Evolutionary conservation across 2,888 invertebrate genomes (phyloP), one percentile per base, ranked within the genome.

Genomic region (Venusia cambrica): DNA sequence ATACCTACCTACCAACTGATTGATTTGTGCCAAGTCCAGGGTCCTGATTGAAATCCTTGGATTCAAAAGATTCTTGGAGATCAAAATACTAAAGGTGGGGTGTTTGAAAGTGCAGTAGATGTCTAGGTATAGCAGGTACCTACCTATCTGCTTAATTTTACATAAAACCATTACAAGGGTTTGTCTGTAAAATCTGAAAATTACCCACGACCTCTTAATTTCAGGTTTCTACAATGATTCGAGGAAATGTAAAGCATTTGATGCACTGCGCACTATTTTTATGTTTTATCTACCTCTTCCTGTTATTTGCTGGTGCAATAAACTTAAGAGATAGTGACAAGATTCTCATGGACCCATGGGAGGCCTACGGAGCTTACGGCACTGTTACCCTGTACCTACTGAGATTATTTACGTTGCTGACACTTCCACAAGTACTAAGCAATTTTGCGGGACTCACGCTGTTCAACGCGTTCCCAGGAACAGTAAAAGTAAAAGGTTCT

Each of bases 381-480:
- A 90, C 96, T 37, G 70, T 92, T 44, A 79, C 92, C 45, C 88
- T 97, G 46, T 97, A 97, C 73, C 68, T 93, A 38, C 72, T 97
- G 52, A 89, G 97, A 54, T 89, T 93, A 41, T 85, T 97, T 27
- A 94, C 96, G 31, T 91, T 97, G 63, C 89, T 97, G 32, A 95
- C 97, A 33, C 87, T 97, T 67, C 97, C 97, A 9, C 96, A 97
- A 89, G 95, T 95, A 48, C 62, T 97, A 28, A 96, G 96, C 73
- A 95, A 95, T 72, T 95, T 96, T 75, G 89, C 93, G 50, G 97
- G 97, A 22, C 81, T 98, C 45, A 91, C 94, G 36, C 89, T 96
- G 51, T 98, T 96, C 77, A 98, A 98, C 87, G 96, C 97, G 48
- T 98, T 98, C 74, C 96, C 97, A 30, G 97, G 97, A 54, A 96